phyloP scores from a whole-genome alignment of 2,797 vertebrate genomes.

The Adrianichthys oophorus region DNA sequence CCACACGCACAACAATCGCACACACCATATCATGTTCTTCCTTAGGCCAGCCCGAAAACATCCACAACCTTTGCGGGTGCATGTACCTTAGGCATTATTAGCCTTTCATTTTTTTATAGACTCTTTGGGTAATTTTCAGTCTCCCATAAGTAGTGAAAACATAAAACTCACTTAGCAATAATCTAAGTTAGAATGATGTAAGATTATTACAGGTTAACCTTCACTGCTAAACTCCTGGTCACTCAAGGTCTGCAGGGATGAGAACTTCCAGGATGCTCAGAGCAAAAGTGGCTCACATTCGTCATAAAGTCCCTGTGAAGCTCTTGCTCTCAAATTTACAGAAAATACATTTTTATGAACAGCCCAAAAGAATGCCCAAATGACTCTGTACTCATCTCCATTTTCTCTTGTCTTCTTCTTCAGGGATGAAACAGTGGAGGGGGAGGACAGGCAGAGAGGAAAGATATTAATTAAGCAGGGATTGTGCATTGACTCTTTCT shows the following conservation, averaged over 20 bases:
- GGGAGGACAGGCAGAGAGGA: slow-evolving; percentile 22
- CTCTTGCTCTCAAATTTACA: slow-evolving; percentile 11
- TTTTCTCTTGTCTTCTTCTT: slow-evolving; percentile 21
- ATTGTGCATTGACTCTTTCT: slow-evolving; percentile 95
- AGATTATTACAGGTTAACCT: no score
- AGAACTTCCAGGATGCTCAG: background rate
- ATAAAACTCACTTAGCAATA: no score
- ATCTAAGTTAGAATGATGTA: no score
- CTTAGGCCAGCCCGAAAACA: no score
- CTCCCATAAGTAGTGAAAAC: background rate
- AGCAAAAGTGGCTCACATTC: background rate
- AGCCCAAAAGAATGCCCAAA: slow-evolving; percentile 10
- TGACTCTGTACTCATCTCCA: slow-evolving; percentile 18
- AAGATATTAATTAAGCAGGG: slow-evolving; percentile 98
- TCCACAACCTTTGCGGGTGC: no score
- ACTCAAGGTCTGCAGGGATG: background rate
- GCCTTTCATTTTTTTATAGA: background rate
- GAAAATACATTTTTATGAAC: slow-evolving; percentile 7
- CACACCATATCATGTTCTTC: no score
- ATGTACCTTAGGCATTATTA: no score
- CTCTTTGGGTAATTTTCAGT: background rate
- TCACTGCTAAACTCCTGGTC: no score
- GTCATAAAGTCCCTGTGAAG: background rate
- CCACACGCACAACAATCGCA: no score
- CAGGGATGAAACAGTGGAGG: slow-evolving; percentile 51